These are phyloP conservation scores for Anticlea derivata DNA, from an alignment of 2,888 invertebrate genomes.

Conservation along the genomic window DNA sequence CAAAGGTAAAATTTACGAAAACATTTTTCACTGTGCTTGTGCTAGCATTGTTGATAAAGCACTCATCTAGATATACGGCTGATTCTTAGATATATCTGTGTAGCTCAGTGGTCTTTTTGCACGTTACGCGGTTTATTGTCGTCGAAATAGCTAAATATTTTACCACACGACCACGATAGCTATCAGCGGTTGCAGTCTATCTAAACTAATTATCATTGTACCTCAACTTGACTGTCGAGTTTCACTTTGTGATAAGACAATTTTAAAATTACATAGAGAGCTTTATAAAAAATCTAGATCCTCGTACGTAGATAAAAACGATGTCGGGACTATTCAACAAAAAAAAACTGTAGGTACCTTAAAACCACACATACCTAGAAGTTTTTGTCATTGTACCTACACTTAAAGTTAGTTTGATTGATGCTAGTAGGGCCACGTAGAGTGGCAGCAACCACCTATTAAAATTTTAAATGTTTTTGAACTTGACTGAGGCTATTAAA, in stretches of 20 bases:
- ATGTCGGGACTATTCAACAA: no score
- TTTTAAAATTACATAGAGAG: background rate
- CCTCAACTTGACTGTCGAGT: conserved; percentile 3
- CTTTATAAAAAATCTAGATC: conserved; percentile 8
- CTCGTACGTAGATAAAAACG: background rate
- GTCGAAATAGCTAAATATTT: conserved; percentile 19
- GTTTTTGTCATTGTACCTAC: conserved; percentile 34
- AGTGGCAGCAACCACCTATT: conserved; percentile 45
- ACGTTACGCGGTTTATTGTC: conserved; percentile 24
- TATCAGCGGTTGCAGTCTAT: conserved; percentile 23
- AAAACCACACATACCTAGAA: conserved; percentile 4
- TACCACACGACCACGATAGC: conserved; percentile 11
- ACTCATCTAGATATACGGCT: conserved; percentile 25
- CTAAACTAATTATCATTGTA: conserved; percentile 28
- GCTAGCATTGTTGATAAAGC: conserved; percentile 29
- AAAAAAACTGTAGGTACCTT: background rate
- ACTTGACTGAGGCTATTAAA: conserved; percentile 59
- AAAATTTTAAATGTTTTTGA: conserved; percentile 59
- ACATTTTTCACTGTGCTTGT: conserved; percentile 27
- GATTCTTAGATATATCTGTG: conserved; percentile 13
- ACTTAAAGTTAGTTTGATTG: conserved; percentile 49
- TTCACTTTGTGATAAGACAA: conserved; percentile 5
- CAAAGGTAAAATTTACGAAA: conserved; percentile 20
- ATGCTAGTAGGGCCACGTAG: conserved; percentile 42
- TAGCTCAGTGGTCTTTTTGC: conserved; percentile 28